These are phyloP conservation scores for Nephotettix cincticeps DNA, from an alignment of 1,140 invertebrate species.

Conservation along the genomic window DNA sequence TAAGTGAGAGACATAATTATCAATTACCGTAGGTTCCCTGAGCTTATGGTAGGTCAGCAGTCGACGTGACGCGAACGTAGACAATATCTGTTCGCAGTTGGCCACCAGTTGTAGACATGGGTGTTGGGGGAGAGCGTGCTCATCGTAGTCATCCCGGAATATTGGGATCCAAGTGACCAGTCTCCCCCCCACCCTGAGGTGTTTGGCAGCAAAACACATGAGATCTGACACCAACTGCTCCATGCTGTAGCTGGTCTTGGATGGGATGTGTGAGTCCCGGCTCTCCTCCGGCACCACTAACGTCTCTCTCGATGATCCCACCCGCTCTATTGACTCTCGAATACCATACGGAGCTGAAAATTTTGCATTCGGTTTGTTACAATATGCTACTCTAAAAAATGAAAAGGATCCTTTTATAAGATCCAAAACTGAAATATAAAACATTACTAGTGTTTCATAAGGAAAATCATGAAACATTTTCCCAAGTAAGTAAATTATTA, in stretches of 20 bases:
- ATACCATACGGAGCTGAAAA: constrained; percentile 97
- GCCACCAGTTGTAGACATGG: constrained; percentile 71
- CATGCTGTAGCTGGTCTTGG: constrained; percentile 84
- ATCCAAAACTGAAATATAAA: background rate
- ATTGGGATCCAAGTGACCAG: constrained; percentile 93
- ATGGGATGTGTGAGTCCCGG: constrained; percentile 71
- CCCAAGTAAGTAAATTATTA: too few species aligned
- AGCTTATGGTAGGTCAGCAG: constrained; percentile 86
- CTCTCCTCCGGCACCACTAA: constrained; percentile 62
- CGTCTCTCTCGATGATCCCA: constrained; percentile 59
- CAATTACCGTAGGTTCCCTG: constrained; percentile 49
- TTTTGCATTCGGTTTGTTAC: too few species aligned
- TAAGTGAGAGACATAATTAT: too few species aligned
- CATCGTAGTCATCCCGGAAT: constrained; percentile 72
- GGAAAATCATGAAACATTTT: background rate
- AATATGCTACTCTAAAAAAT: too few species aligned
- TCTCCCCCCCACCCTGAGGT: constrained; percentile 72
- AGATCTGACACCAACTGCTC: constrained; percentile 81
- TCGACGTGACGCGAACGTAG: constrained; percentile 72
- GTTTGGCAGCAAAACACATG: constrained; percentile 74
- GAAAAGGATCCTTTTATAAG: too few species aligned
- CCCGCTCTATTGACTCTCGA: constrained; percentile 82
- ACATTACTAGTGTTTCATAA: background rate
- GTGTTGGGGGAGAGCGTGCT: constrained; percentile 74
- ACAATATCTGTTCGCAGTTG: constrained; percentile 86